A percentile compares a stretch with the other conserved stretches of the same genome.
These are phyloP conservation scores for Heliconius ismenius DNA, from an alignment of 2,888 invertebrate species.

Conservation along the genomic window DNA sequence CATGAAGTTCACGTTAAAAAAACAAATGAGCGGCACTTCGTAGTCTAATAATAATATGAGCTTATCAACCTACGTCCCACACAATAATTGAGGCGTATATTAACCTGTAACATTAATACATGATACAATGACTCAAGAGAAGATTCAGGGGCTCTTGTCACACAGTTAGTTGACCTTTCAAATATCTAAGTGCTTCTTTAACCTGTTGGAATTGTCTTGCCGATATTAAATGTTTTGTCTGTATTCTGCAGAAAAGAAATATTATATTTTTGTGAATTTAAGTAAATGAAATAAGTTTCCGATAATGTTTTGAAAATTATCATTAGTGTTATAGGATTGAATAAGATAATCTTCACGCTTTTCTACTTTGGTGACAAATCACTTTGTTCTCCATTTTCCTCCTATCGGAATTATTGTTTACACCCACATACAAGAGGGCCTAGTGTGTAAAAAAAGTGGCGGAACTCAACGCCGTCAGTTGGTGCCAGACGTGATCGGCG, in stretches of 20 bases:
- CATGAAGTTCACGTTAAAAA: neutral
- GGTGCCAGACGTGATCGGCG: neutral
- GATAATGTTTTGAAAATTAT: too few relatives aligned
- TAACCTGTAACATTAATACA: neutral
- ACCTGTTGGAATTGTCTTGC: neutral
- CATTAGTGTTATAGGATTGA: too few relatives aligned
- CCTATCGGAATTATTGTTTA: too few relatives aligned
- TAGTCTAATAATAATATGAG: neutral
- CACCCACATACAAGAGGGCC: too few relatives aligned
- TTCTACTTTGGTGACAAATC: too few relatives aligned
- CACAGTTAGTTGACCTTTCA: neutral
- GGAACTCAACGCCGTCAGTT: too few relatives aligned
- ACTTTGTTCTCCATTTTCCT: too few relatives aligned
- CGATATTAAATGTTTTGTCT: neutral
- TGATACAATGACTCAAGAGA: neutral
- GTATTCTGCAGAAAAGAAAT: neutral
- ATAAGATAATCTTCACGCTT: too few relatives aligned
- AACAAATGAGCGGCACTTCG: neutral
- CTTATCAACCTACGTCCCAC: conserved; percentile 7
- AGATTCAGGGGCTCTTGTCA: neutral
- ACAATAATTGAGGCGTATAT: neutral
- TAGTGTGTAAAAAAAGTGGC: too few relatives aligned
- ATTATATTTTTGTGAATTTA: too few relatives aligned
- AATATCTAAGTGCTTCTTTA: neutral
- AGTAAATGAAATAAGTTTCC: too few relatives aligned